phyloP scores from a whole-genome alignment of 1,140 invertebrate species.

The Orchesella cincta region DNA sequence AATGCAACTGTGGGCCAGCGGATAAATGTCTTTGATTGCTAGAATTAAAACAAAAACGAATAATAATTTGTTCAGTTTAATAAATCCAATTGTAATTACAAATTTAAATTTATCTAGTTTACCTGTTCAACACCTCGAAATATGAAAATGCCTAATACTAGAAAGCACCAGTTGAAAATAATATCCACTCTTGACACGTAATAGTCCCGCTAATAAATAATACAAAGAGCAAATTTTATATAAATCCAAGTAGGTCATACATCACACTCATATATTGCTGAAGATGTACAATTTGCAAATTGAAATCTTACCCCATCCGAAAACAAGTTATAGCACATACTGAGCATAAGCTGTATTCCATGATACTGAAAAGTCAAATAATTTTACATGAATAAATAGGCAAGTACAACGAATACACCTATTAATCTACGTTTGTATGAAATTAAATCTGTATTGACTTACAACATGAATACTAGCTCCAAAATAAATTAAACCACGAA shows the following conservation, averaged over 20 bases:
- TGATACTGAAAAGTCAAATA: constrained; percentile 17
- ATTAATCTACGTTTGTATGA: background rate
- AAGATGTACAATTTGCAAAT: background rate
- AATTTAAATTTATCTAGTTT: background rate
- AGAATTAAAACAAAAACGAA: background rate
- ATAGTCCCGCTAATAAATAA: constrained; percentile 4
- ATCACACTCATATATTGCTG: background rate
- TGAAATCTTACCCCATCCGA: background rate
- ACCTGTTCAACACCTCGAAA: constrained; percentile 27
- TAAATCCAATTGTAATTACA: background rate
- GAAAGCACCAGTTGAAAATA: constrained; percentile 29
- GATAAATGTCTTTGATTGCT: constrained; percentile 32
- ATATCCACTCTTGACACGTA: constrained; percentile 23
- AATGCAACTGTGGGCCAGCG: constrained; percentile 23
- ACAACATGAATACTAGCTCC: constrained; percentile 17
- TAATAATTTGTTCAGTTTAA: background rate
- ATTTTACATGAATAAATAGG: background rate
- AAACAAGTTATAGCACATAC: constrained; percentile 22
- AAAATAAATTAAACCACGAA: constrained; percentile 12
- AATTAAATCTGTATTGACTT: background rate
- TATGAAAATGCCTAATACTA: constrained; percentile 12
- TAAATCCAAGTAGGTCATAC: background rate
- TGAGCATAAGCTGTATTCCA: constrained; percentile 23
- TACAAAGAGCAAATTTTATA: background rate
- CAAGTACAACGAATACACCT: background rate